Evolutionary conservation across 1,140 invertebrate species (phyloP).

Genomic region (Brachionus rotundiformis): DNA sequence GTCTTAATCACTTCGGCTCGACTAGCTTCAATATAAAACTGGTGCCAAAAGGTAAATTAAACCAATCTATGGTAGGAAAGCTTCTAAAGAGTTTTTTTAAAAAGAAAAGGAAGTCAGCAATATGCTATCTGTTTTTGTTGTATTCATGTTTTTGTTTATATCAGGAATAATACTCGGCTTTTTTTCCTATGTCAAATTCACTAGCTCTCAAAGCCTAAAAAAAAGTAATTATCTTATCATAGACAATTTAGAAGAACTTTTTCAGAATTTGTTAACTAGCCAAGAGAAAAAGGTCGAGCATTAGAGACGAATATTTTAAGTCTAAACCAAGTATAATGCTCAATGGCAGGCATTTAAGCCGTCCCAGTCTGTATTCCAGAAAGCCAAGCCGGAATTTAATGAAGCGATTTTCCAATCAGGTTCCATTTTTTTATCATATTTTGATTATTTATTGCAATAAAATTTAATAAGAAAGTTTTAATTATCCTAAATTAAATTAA

Average conservation of each 20-base stretch:
- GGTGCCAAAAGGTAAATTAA: slow-evolving; percentile 9
- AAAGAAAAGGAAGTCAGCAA: slow-evolving; percentile 21
- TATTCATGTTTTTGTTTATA: slow-evolving; percentile 48
- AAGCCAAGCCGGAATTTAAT: not conserved
- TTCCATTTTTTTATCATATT: not conserved
- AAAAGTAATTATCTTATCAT: not conserved
- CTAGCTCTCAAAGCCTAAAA: not conserved
- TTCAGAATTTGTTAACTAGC: not conserved
- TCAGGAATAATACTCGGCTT: slow-evolving; percentile 26
- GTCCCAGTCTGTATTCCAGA: not conserved
- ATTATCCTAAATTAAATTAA: no score
- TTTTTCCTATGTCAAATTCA: slow-evolving; percentile 45
- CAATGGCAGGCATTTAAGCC: not conserved
- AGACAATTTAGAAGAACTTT: not conserved
- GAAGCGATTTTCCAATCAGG: not conserved
- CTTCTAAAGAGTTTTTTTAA: not conserved
- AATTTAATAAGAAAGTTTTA: no score
- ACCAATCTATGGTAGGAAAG: not conserved
- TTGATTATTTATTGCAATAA: not conserved
- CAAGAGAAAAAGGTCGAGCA: not conserved
- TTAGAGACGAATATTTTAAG: not conserved
- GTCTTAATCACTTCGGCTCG: slow-evolving; percentile 29
- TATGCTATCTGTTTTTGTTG: not conserved
- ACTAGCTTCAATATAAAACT: slow-evolving; percentile 3
- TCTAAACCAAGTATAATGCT: slow-evolving; percentile 23